Conservation (phyloP, 1,140 invertebrate genomes). For the Oryctes rhinoceros region DNA sequence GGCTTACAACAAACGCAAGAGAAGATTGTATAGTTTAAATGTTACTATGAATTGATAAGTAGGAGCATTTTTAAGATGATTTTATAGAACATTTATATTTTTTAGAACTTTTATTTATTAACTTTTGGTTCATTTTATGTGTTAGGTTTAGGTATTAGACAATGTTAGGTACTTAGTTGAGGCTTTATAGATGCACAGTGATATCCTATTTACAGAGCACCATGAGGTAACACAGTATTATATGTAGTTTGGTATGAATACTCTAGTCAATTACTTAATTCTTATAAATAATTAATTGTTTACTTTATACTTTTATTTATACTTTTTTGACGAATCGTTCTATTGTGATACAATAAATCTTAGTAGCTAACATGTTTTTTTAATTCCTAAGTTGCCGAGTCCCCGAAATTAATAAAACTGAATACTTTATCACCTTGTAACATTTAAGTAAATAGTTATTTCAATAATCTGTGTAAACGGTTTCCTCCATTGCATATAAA, state of each 20-base stretch:
- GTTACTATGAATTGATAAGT: conserved; percentile 2
- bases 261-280: conserved; percentile 28
- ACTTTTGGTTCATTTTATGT: not conserved
- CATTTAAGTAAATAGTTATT: too few relatives aligned
- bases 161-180: not conserved
- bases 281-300: conserved; percentile 3
- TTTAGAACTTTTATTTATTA: not conserved
- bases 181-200: conserved; percentile 22
- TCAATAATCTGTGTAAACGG: too few relatives aligned
- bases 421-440: too few relatives aligned
- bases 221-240: conserved; percentile 24
- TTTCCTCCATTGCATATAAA: too few relatives aligned
- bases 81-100: not conserved
- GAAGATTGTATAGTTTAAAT: conserved; percentile 54
- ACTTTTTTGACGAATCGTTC: not conserved
- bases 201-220: conserved; percentile 16
- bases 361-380: not conserved
- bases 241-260: conserved; percentile 6
- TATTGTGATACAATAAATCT: conserved; percentile 29
- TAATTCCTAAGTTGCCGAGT: not conserved
- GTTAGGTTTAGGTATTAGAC: not conserved
- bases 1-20: conserved; percentile 70
- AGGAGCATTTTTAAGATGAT: not conserved
- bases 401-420: too few relatives aligned
- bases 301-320: conserved; percentile 5